Percentiles rank a stretch among this genome's conserved stretches.
phyloP scores from a whole-genome alignment of 2,113 vertebrate species.

The Brienomyrus longianalis region DNA sequence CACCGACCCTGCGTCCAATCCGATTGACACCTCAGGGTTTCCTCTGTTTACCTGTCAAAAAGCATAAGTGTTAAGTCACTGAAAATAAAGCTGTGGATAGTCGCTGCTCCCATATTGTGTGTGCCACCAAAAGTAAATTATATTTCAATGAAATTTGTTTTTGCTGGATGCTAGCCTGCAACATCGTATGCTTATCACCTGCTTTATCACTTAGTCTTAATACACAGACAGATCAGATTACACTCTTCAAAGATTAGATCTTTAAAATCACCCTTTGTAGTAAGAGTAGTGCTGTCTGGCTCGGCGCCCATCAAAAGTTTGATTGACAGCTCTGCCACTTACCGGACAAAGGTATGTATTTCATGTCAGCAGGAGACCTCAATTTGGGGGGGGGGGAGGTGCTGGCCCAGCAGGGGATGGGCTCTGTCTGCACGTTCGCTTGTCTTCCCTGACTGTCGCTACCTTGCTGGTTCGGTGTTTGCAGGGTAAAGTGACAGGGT shows the following conservation, averaged over 20 bases:
- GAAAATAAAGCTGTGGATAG: neutral
- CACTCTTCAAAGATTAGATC: neutral
- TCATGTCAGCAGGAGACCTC: neutral
- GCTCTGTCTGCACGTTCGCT: neutral
- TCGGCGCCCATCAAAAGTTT: neutral
- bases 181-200: neutral
- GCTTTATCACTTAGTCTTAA: neutral
- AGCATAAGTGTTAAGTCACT: neutral
- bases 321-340: neutral
- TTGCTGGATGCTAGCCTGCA: neutral
- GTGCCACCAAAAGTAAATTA: neutral
- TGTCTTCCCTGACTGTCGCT: neutral
- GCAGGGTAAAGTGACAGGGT: neutral
- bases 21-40: neutral
- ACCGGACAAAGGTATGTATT: neutral
- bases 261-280: neutral
- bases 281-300: neutral
- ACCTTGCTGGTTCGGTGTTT: neutral
- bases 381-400: neutral
- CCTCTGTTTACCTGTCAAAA: neutral
- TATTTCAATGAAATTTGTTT: neutral
- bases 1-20: neutral
- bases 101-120: neutral
- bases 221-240: neutral
- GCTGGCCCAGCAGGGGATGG: neutral